Percentiles rank a stretch among this genome's conserved stretches.
These are phyloP conservation scores for Cancer borealis DNA, from an alignment of 2,888 invertebrate species.

Conservation along the genomic window DNA sequence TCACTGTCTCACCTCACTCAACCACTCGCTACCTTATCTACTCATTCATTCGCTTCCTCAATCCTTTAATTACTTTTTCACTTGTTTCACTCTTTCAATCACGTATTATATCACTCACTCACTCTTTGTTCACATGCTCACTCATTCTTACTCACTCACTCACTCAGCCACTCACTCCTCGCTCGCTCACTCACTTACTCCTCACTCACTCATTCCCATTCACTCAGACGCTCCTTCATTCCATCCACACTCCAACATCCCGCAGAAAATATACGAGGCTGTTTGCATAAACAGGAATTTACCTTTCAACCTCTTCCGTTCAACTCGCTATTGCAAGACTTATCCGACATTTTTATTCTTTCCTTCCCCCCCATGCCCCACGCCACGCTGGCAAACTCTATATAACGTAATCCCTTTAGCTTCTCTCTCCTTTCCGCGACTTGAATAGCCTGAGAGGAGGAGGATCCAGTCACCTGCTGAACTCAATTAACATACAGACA, in stretches of 20 bases:
- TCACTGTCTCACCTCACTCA: neutral
- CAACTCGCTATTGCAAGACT: neutral
- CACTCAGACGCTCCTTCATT: neutral
- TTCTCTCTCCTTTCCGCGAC: neutral
- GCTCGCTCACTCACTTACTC: neutral
- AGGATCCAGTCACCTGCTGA: neutral
- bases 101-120: neutral
- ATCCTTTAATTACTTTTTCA: neutral
- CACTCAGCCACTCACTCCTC: neutral
- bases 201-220: neutral
- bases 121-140: neutral
- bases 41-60: neutral
- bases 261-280: neutral
- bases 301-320: neutral
- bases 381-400: neutral
- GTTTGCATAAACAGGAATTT: slow-evolving; percentile 4
- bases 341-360: neutral
- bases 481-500: slow-evolving; percentile 23
- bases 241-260: neutral
- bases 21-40: neutral
- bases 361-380: neutral
- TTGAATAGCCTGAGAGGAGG: neutral
- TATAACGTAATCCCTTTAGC: slow-evolving; percentile 10
- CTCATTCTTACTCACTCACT: neutral
- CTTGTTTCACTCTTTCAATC: neutral